Evolutionary conservation across 2,113 vertebrate genomes (phyloP).

Genomic region (Pyxicephalus adspersus): DNA sequence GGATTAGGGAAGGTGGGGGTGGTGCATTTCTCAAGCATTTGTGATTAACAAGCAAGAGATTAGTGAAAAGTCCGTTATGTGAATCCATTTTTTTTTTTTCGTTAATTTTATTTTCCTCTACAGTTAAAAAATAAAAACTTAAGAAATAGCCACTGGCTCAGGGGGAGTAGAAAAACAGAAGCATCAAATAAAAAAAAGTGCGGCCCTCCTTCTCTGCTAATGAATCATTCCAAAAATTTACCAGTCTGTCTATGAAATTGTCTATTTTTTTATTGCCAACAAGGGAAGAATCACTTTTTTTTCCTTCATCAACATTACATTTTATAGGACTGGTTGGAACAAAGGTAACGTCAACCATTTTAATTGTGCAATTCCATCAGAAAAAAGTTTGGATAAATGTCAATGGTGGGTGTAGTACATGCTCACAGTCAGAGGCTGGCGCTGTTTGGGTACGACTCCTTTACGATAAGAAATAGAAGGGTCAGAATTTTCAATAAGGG

Average conservation of each 20-base stretch:
- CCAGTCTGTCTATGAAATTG: constrained; percentile 40
- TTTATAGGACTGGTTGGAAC: background rate
- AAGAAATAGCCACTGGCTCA: constrained; percentile 2
- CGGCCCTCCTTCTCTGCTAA: constrained; percentile 29
- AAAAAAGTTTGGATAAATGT: background rate
- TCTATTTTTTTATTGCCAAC: constrained; percentile 28
- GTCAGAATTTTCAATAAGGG: too few species aligned
- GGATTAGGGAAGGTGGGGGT: background rate
- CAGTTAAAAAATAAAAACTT: constrained; percentile 51
- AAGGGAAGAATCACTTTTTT: constrained; percentile 25
- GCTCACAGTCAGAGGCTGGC: background rate
- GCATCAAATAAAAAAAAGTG: background rate
- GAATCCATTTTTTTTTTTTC: constrained; percentile 45
- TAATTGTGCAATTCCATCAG: background rate
- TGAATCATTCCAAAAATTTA: constrained; percentile 4
- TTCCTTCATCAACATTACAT: constrained; percentile 40
- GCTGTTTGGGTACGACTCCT: too few species aligned
- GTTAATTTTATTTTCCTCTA: constrained; percentile 38
- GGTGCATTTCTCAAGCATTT: background rate
- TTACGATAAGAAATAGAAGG: too few species aligned
- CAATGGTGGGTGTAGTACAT: background rate
- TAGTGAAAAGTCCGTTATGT: constrained; percentile 29
- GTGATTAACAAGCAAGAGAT: constrained; percentile 25
- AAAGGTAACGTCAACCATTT: background rate
- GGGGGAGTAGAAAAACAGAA: constrained; percentile 3